phyloP scores from a whole-genome alignment of 2,888 invertebrate genomes.

The Drosophila imparisetae region DNA sequence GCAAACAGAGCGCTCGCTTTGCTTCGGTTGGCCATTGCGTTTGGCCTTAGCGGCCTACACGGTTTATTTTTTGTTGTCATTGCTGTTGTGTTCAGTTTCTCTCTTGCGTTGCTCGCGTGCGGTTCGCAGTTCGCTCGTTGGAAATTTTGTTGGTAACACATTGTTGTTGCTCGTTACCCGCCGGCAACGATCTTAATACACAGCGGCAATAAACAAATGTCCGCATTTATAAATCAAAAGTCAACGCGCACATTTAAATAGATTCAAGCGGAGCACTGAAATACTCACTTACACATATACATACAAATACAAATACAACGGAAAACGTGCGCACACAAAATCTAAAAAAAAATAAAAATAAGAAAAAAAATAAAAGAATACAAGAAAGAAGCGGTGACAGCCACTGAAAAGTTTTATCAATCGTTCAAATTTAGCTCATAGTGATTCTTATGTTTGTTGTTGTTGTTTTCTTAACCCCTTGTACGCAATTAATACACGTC shows the following conservation, averaged over 20 bases:
- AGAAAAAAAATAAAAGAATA: slow-evolving; percentile 1
- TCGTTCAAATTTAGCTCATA: slow-evolving; percentile 45
- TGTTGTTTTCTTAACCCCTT: slow-evolving; percentile 22
- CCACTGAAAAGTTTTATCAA: slow-evolving; percentile 43
- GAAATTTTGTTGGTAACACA: slow-evolving; percentile 1
- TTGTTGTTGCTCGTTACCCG: slow-evolving; percentile 37
- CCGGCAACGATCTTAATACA: slow-evolving; percentile 35
- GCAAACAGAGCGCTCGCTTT: slow-evolving; percentile 35
- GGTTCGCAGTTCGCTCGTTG: slow-evolving; percentile 53
- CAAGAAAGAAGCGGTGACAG: slow-evolving; percentile 43
- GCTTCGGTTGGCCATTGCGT: slow-evolving; percentile 65
- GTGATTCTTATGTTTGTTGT: slow-evolving; percentile 29
- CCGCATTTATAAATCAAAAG: slow-evolving; percentile 59
- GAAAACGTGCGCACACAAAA: slow-evolving; percentile 53
- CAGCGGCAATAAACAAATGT: slow-evolving; percentile 61
- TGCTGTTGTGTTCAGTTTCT: slow-evolving; percentile 58
- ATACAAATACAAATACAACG: slow-evolving; percentile 24
- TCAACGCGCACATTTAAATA: slow-evolving; percentile 51
- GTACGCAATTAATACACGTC: slow-evolving; percentile 59
- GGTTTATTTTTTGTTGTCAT: slow-evolving; percentile 4
- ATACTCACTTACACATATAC: slow-evolving; percentile 34
- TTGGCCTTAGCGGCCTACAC: slow-evolving; percentile 42
- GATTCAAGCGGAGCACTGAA: slow-evolving; percentile 33
- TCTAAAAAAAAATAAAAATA: not conserved
- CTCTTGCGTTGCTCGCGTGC: slow-evolving; percentile 63